Evolutionary conservation across 2,797 vertebrate genomes (phyloP).

Genomic region (Microctenopoma steveboyesi): DNA sequence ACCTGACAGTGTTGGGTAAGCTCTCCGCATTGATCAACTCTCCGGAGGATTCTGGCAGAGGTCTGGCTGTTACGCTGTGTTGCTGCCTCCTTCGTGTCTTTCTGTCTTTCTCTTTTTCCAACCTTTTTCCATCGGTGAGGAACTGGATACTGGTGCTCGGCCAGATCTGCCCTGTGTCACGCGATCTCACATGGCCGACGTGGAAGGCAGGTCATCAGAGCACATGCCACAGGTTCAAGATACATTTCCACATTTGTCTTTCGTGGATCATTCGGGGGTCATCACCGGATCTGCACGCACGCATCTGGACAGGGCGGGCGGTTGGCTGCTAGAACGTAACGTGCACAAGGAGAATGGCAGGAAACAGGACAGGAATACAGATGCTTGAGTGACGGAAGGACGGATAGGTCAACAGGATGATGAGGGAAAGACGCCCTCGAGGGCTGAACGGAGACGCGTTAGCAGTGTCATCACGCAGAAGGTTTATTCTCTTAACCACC

Average conservation of each 20-base stretch:
- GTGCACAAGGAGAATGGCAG: conserved; percentile 62
- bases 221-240: background rate
- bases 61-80: conserved; percentile 1
- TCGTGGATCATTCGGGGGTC: conserved; percentile 20
- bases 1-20: background rate
- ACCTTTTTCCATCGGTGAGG: conserved; percentile 13
- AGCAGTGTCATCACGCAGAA: conserved; percentile 11
- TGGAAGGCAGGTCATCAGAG: conserved; percentile 15
- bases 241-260: conserved; percentile 46
- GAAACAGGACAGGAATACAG: conserved; percentile 66
- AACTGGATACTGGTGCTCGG: conserved; percentile 12
- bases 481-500: background rate
- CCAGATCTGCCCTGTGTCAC: conserved; percentile 40
- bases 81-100: conserved; percentile 10
- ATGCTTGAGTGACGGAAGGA: conserved; percentile 34
- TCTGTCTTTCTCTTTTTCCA: conserved; percentile 41
- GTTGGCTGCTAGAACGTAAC: conserved; percentile 20
- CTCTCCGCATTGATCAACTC: background rate
- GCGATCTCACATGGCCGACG: conserved; percentile 30
- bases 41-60: conserved; percentile 4
- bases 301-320: conserved; percentile 16
- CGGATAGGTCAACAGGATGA: conserved; percentile 55
- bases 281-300: conserved; percentile 34
- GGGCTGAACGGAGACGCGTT: conserved; percentile 14
- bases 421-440: conserved; percentile 19